These are phyloP conservation scores for Galaxea fascicularis DNA, from an alignment of 92 coral and sea anemone genomes.

Conservation along the genomic window DNA sequence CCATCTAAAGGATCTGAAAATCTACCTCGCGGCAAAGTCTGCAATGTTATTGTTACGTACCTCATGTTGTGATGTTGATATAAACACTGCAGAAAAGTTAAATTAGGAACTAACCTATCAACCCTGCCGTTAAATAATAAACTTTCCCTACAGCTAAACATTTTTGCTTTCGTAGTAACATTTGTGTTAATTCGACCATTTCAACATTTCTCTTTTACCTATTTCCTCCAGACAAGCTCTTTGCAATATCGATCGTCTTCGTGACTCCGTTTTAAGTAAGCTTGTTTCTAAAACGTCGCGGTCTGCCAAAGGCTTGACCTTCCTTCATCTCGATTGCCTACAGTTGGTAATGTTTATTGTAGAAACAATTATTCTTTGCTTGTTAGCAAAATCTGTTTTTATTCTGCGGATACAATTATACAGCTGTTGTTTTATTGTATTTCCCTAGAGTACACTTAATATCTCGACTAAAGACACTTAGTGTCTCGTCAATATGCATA, in stretches of 20 bases:
- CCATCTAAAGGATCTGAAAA: background rate
- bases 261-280: background rate
- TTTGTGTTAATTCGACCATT: background rate
- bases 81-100: background rate
- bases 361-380: background rate
- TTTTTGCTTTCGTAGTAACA: background rate
- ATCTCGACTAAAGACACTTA: conserved; percentile 4
- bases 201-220: background rate
- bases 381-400: background rate
- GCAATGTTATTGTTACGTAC: background rate
- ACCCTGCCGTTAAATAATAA: background rate
- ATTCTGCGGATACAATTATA: background rate
- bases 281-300: background rate
- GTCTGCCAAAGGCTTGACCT: background rate
- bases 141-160: background rate
- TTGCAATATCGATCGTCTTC: conserved; percentile 2
- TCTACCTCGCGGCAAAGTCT: too few relatives aligned
- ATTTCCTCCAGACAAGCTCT: background rate
- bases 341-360: too few relatives aligned
- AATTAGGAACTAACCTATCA: background rate
- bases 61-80: conserved; percentile 11
- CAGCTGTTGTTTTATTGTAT: background rate
- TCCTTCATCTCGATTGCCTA: background rate
- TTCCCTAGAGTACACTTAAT: too few relatives aligned
- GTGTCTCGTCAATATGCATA: background rate